Base-by-base conservation (phyloP, 2,113 vertebrate species). In the Triplophysa siluroides region DNA sequence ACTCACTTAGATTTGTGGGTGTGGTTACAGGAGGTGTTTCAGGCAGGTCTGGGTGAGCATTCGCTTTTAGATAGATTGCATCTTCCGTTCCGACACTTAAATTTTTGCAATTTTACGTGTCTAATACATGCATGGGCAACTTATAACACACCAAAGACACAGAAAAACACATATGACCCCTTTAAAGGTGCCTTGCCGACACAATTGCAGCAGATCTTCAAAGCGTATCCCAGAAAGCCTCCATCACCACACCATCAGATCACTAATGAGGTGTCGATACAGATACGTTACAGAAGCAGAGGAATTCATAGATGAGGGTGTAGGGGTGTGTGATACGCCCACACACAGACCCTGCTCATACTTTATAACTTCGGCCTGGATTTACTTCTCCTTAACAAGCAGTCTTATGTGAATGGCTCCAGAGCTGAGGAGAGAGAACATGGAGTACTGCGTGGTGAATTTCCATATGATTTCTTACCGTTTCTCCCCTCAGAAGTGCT, bases 401-500 rank as follows among this genome's bases (percentile, higher is more conserved):
- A 56, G 47, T 72, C 26, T 72, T 1, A 14, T 72, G 50, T 72
- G 69, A 47, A 56, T 18, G 33, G 26, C 26, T 6, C 26, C 0
- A 18, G 12, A 26, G 54, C 6, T 38, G 38, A 60, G 21, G 23
- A 72, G 19, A 65, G 2, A 26, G 50, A 4, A 16, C 47, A 47
- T 78, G 38, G 14, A 69, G 41, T 45, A 61, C 38, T 16, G 26
- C 52, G 52, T 64, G 38, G 66, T 62, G 79, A 83, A 71, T 71
- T 68, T 63, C 60, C 60, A 65, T 63, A 68, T 24, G 16, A 47
- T 38, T 54, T 54, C 71, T 33, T 70, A 77, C 41, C 19, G 19
- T 68, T 45, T 76, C 68, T 83, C 69, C 58, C 73, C 82, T 80
- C 33, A 50, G 18, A 38, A 56, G 74, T 73, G 56, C 63, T 68